A percentile compares a stretch with the other conserved stretches of the same genome.
Conservation (phyloP, 1,140 invertebrate genomes). For the Leptinotarsa lineolata region DNA sequence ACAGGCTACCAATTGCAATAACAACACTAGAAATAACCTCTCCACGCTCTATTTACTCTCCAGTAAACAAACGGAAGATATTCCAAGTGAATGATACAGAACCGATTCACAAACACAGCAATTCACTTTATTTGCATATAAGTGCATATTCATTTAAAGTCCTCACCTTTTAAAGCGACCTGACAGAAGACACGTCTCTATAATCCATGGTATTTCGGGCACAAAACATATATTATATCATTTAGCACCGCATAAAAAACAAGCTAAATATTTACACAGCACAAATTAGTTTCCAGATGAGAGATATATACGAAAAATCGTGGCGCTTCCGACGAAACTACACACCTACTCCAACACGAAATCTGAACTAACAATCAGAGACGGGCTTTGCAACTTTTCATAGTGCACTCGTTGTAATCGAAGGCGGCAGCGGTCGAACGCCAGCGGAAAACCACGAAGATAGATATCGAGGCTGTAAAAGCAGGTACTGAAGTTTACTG, state of each 20-base stretch:
- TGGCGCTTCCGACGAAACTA: background rate
- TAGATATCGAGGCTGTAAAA: background rate
- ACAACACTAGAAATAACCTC: too few relatives aligned
- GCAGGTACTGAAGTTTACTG: slow-evolving; percentile 5
- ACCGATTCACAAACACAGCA: too few relatives aligned
- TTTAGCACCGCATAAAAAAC: slow-evolving; percentile 38
- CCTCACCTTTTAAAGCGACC: background rate
- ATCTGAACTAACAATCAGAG: slow-evolving; percentile 21
- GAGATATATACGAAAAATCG: slow-evolving; percentile 31
- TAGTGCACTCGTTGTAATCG: slow-evolving; percentile 27
- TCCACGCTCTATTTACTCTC: too few relatives aligned
- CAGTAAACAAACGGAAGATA: too few relatives aligned
- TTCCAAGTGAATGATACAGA: too few relatives aligned
- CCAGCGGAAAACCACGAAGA: background rate
- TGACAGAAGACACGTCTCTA: background rate
- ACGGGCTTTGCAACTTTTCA: slow-evolving; percentile 21
- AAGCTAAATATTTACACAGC: slow-evolving; percentile 38
- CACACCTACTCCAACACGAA: background rate
- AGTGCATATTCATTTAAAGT: too few relatives aligned
- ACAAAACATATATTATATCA: slow-evolving; percentile 41
- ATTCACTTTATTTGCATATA: too few relatives aligned
- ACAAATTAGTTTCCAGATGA: slow-evolving; percentile 30
- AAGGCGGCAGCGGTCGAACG: slow-evolving; percentile 11
- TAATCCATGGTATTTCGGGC: slow-evolving; percentile 39
- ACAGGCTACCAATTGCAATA: too few relatives aligned